Conservation (phyloP, 2,888 invertebrate species). For the Morinoia aosen region DNA sequence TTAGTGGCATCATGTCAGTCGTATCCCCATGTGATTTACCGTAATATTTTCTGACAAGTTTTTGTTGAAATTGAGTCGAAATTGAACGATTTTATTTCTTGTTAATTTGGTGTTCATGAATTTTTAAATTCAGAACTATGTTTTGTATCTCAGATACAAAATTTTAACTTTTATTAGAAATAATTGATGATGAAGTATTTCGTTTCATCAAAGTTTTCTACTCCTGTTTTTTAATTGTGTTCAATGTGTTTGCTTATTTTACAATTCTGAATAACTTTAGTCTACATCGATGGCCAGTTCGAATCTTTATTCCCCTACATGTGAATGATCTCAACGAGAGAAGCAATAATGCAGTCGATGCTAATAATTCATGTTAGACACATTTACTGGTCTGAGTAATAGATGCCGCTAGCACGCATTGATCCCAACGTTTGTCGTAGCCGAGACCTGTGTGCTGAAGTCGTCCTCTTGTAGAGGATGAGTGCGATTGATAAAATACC, state of each 20-base stretch:
- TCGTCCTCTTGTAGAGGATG: not conserved
- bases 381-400: not conserved
- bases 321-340: not conserved
- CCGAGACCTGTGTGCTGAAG: not conserved
- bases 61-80: too few species aligned
- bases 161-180: not conserved
- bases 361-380: not conserved
- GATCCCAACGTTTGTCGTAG: not conserved
- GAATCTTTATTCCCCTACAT: not conserved
- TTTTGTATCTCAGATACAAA: not conserved
- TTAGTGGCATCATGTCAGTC: not conserved
- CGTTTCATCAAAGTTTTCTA: not conserved
- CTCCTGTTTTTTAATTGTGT: not conserved
- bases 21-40: not conserved
- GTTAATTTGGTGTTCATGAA: not conserved
- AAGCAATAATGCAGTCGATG: slow-evolving; percentile 4
- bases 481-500: not conserved
- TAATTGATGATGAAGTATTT: not conserved
- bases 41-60: not conserved
- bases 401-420: not conserved
- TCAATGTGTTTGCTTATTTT: not conserved
- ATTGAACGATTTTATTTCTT: not conserved
- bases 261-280: not conserved
- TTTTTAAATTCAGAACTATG: not conserved
- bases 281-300: not conserved